phyloP scores from a whole-genome alignment of 53 echinoderm and acorn worm genomes.

The Crossaster papposus region DNA sequence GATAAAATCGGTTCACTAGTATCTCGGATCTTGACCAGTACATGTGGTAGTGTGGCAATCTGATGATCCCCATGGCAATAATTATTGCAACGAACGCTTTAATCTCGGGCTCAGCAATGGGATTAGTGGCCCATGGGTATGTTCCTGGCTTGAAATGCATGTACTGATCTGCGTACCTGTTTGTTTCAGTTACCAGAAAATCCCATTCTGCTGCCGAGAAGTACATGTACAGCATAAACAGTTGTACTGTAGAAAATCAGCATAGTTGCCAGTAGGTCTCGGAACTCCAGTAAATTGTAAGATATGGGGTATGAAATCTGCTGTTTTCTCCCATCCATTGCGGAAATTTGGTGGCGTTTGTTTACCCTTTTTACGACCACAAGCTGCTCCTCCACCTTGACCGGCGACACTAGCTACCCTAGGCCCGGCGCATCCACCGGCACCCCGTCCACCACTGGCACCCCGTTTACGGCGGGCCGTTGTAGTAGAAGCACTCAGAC shows the following conservation, averaged over 20 bases:
- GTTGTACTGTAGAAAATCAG: slow-evolving; percentile 42
- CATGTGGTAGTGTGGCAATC: slow-evolving; percentile 34
- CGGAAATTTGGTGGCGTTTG: background rate
- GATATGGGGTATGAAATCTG: background rate
- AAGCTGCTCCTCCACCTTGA: too few relatives aligned
- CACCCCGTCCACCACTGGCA: too few relatives aligned
- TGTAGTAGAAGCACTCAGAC: too few relatives aligned
- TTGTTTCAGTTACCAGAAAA: too few relatives aligned
- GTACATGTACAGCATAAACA: slow-evolving; percentile 46
- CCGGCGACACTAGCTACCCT: too few relatives aligned
- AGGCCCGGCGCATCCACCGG: too few relatives aligned
- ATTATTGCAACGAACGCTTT: slow-evolving; percentile 48
- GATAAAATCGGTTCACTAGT: background rate
- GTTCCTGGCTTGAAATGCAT: background rate
- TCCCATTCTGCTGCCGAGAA: slow-evolving; percentile 45
- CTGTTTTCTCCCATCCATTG: slow-evolving; percentile 4
- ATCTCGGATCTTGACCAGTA: slow-evolving; percentile 37
- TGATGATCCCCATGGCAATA: slow-evolving; percentile 32
- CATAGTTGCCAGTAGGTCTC: slow-evolving; percentile 31
- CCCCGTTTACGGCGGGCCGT: too few relatives aligned
- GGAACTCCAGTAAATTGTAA: slow-evolving; percentile 21
- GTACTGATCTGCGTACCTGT: slow-evolving; percentile 38
- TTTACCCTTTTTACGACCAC: too few relatives aligned
- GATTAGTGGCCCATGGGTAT: slow-evolving; percentile 2
- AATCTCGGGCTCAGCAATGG: background rate